Conservation (phyloP, 37 sponge, comb jelly and placozoan species). For the Halisarca cf. caerulea region DNA sequence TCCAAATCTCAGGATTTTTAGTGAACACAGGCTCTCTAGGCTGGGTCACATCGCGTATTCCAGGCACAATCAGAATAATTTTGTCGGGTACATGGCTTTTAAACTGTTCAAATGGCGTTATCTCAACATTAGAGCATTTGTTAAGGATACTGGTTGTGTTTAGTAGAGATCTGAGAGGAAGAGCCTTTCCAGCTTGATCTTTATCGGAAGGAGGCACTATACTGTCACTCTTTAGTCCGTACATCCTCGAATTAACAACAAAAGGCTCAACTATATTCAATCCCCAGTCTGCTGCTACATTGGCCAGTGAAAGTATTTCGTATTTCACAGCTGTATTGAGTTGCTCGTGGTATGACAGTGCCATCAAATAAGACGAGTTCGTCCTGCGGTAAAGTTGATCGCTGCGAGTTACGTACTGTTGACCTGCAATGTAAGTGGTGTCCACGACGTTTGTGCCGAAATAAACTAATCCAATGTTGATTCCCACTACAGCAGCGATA, state of each 20-base stretch:
- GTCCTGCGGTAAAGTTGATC: too few relatives aligned
- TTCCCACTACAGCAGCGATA: too few relatives aligned
- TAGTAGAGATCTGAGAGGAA: not conserved
- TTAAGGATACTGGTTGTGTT: not conserved
- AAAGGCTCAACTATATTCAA: conserved; percentile 40
- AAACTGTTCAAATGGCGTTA: not conserved
- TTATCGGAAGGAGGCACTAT: conserved; percentile 14
- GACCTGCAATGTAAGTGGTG: too few relatives aligned
- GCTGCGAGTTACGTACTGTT: too few relatives aligned
- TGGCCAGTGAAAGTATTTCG: conserved; percentile 25
- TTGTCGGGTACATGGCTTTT: not conserved
- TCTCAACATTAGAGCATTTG: not conserved
- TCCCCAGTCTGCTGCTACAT: conserved; percentile 47
- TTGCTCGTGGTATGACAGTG: conserved; percentile 54
- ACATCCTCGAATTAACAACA: conserved; percentile 26
- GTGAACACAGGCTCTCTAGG: not conserved
- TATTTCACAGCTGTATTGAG: conserved; percentile 36
- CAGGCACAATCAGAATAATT: not conserved
- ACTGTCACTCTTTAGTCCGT: conserved; percentile 12
- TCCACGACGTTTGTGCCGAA: too few relatives aligned
- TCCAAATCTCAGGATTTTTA: not conserved
- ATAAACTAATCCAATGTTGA: too few relatives aligned
- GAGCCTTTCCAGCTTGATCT: not conserved
- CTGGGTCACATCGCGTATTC: not conserved
- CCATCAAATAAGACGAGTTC: conserved; percentile 30